A percentile compares a stretch with the other conserved stretches of the same genome.
Conservation (phyloP, 2,113 vertebrate species). For the Tyrannus savana region DNA sequence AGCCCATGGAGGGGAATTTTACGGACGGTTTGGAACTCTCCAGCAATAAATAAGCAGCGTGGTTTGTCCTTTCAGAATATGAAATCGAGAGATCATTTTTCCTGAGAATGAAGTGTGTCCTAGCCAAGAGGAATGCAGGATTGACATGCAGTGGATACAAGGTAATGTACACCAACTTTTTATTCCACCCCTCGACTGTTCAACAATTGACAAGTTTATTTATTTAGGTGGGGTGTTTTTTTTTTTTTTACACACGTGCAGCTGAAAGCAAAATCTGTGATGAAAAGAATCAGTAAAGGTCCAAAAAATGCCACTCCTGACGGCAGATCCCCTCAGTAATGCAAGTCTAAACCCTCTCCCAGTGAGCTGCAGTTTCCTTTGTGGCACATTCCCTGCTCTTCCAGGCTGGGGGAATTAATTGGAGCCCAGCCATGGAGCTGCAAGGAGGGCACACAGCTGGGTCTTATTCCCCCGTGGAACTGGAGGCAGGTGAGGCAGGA, state of each 20-base stretch:
- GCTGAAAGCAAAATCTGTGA: background rate
- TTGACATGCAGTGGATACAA: slow-evolving; percentile 95
- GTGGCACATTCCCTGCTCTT: background rate
- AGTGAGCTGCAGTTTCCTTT: background rate
- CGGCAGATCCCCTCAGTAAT: background rate
- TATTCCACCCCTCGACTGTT: background rate
- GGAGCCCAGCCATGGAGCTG: background rate
- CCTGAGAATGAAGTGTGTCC: slow-evolving; percentile 94
- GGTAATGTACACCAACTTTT: slow-evolving; percentile 61
- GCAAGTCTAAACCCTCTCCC: background rate
- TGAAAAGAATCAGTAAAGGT: background rate
- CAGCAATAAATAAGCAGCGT: background rate
- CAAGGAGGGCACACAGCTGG: background rate
- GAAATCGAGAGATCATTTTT: slow-evolving; percentile 94
- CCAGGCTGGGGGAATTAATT: background rate
- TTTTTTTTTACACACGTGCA: fast-evolving
- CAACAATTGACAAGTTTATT: background rate
- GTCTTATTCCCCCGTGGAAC: background rate
- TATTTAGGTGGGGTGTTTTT: background rate
- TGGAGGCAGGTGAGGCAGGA: background rate
- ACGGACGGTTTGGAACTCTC: background rate
- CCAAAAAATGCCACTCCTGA: background rate
- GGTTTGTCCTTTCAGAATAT: slow-evolving; percentile 81
- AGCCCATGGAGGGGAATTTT: background rate
- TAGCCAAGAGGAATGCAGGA: slow-evolving; percentile 93